Conservation (phyloP, 2,888 invertebrate genomes). For the Coenonympha glycerion region DNA sequence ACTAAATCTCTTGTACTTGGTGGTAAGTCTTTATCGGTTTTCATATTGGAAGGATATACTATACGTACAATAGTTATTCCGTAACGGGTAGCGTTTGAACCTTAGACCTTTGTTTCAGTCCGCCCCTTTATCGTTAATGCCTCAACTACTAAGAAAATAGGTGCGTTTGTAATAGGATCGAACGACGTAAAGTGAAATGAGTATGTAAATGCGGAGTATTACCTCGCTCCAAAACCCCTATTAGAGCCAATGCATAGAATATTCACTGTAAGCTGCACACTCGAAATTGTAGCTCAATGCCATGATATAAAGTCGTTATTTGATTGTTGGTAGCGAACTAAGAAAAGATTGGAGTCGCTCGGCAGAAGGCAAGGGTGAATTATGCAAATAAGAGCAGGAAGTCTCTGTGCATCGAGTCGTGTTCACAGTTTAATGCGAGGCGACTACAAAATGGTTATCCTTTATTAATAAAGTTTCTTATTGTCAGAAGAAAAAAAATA, state of each 20-base stretch:
- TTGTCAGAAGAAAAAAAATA: no score
- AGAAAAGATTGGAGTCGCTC: background rate
- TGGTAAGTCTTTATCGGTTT: no score
- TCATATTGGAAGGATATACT: no score
- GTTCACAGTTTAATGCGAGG: no score
- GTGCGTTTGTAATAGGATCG: background rate
- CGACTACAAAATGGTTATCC: no score
- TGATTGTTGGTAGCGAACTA: background rate
- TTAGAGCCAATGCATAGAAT: background rate
- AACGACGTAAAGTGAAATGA: background rate
- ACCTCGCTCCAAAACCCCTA: background rate
- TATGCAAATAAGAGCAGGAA: background rate
- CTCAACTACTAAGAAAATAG: background rate
- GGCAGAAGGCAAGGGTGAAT: background rate
- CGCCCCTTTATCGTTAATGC: background rate
- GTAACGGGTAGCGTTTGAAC: no score
- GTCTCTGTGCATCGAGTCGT: background rate
- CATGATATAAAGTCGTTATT: background rate
- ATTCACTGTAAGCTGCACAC: background rate
- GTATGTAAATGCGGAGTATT: background rate
- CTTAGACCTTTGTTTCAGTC: background rate
- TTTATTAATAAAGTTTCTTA: no score
- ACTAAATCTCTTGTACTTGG: no score
- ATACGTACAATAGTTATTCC: no score
- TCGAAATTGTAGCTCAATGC: background rate